These are phyloP conservation scores for Eupithecia subfuscata DNA, from an alignment of 2,888 invertebrate species.

Conservation along the genomic window DNA sequence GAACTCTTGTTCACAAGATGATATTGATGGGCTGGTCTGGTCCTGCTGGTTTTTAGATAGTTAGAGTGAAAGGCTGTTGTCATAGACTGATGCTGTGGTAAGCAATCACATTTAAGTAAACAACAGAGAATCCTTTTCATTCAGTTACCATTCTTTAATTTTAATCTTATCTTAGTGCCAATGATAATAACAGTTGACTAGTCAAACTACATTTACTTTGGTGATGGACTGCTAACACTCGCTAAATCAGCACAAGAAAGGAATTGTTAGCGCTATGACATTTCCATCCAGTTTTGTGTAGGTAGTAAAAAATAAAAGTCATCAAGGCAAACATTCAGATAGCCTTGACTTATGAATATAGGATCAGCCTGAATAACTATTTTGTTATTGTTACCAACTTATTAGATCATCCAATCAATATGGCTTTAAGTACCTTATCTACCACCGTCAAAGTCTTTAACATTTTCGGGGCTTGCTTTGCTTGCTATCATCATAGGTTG, in stretches of 20 bases:
- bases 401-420: neutral
- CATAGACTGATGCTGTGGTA: neutral
- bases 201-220: constrained; percentile 10
- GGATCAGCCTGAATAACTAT: constrained; percentile 14
- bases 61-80: neutral
- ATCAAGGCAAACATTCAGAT: constrained; percentile 34
- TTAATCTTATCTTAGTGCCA: neutral
- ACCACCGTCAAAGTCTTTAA: no score
- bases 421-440: no score
- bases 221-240: neutral
- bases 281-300: constrained; percentile 4
- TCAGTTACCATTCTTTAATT: neutral
- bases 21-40: neutral
- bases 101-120: neutral
- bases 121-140: neutral
- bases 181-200: neutral
- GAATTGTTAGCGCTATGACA: neutral
- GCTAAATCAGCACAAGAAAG: neutral
- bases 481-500: no score
- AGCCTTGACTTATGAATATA: constrained; percentile 36
- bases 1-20: neutral
- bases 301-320: constrained; percentile 5
- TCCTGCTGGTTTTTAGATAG: neutral
- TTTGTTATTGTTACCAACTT: neutral
- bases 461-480: no score